Percentiles rank a stretch among this genome's conserved stretches.
phyloP scores from a whole-genome alignment of 1,140 invertebrate genomes.

The Lanistes nyassanus region DNA sequence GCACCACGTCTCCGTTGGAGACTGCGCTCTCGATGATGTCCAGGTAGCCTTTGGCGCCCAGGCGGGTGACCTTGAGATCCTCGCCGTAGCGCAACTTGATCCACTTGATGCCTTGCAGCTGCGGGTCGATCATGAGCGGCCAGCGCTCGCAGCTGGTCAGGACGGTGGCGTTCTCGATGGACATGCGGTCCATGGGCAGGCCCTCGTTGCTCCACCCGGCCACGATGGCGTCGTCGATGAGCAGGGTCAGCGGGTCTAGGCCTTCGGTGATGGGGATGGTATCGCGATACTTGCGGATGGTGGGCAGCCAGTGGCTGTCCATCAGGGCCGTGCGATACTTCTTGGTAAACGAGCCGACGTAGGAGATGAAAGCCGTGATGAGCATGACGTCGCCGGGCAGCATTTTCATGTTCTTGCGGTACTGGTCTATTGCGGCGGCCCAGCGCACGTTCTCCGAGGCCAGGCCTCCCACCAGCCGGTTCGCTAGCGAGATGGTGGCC shows the following conservation, averaged over 20 bases:
- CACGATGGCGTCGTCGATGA: conserved; percentile 95
- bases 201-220: conserved; percentile 97
- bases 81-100: conserved; percentile 93
- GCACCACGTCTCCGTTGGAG: conserved; percentile 81
- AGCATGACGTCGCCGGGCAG: conserved; percentile 93
- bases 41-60: conserved; percentile 90
- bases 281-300: conserved; percentile 69
- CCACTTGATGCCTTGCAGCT: conserved; percentile 89
- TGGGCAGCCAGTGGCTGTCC: conserved; percentile 82
- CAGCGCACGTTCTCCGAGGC: conserved; percentile 96
- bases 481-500: conserved; percentile 92
- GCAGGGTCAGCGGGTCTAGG: conserved; percentile 84
- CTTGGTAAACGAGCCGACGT: conserved; percentile 96
- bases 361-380: conserved; percentile 94
- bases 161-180: conserved; percentile 96
- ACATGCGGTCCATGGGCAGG: conserved; percentile 94
- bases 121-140: conserved; percentile 97
- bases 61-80: conserved; percentile 73
- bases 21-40: conserved; percentile 91
- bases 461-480: conserved; percentile 91
- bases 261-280: conserved; percentile 87
- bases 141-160: conserved; percentile 92
- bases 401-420: conserved; percentile 86
- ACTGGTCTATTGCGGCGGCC: conserved; percentile 92
- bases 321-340: conserved; percentile 81